These are phyloP conservation scores for Tetraodon nigroviridis DNA, from an alignment of 2,113 vertebrate species.

Conservation along the genomic window DNA sequence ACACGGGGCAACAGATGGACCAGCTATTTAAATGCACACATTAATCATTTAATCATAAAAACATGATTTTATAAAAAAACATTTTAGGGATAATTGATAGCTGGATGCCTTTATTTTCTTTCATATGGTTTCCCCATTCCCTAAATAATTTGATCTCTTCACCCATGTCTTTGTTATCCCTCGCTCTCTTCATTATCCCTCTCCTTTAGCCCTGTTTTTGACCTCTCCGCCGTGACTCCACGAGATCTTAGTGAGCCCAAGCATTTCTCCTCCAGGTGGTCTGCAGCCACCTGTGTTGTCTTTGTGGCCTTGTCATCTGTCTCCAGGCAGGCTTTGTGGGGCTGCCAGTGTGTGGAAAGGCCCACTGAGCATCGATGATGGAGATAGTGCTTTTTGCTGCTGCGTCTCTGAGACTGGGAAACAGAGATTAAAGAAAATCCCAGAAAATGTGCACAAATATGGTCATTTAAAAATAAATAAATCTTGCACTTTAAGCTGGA, in stretches of 20 bases:
- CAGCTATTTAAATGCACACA: no score
- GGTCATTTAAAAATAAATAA: not conserved
- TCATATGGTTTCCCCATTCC: not conserved
- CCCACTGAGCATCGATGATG: slow-evolving; percentile 60
- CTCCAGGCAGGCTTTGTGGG: slow-evolving; percentile 67
- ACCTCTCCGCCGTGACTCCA: slow-evolving; percentile 22
- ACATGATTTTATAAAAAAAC: no score
- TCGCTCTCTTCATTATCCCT: not conserved
- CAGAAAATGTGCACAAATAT: slow-evolving; percentile 19
- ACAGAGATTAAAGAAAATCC: slow-evolving; percentile 31
- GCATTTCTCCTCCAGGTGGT: slow-evolving; percentile 68
- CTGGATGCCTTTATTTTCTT: not conserved
- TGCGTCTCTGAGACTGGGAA: slow-evolving; percentile 54
- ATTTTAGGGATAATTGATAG: no score
- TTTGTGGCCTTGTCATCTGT: slow-evolving; percentile 74
- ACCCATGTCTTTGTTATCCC: slow-evolving; percentile 4
- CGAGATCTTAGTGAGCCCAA: slow-evolving; percentile 33
- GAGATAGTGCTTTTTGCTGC: slow-evolving; percentile 60
- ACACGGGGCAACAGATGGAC: no score
- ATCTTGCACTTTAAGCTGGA: not conserved
- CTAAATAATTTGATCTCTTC: not conserved
- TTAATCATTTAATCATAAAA: no score
- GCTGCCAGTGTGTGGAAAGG: slow-evolving; percentile 67
- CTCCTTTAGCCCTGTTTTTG: slow-evolving; percentile 8
- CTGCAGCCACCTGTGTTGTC: slow-evolving; percentile 71